These are phyloP conservation scores for Tenthredo notha DNA, from an alignment of 2,888 invertebrate genomes.

Conservation along the genomic window DNA sequence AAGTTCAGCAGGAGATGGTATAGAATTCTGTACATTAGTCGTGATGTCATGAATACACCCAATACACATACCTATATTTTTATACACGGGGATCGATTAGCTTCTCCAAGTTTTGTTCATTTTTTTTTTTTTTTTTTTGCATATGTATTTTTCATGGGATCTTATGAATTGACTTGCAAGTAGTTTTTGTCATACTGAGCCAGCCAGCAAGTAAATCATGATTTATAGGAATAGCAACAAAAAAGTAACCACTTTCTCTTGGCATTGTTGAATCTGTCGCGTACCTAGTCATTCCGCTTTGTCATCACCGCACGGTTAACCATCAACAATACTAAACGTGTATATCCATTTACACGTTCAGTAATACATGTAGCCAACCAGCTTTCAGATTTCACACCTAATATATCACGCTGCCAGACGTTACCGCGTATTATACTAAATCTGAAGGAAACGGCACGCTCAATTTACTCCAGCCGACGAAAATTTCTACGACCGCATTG, in stretches of 20 bases:
- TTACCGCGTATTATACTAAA: slow-evolving; percentile 13
- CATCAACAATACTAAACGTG: slow-evolving; percentile 39
- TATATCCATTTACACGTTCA: slow-evolving; percentile 10
- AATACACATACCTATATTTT: too few species aligned
- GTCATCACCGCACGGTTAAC: slow-evolving; percentile 45
- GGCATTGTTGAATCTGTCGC: slow-evolving; percentile 33
- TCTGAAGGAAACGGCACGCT: slow-evolving; percentile 9
- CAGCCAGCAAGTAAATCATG: background rate
- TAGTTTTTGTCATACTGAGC: background rate
- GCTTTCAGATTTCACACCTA: slow-evolving; percentile 45
- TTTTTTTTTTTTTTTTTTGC: background rate
- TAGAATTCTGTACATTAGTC: background rate
- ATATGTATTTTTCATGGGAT: background rate
- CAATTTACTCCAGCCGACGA: background rate
- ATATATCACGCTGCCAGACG: slow-evolving; percentile 23
- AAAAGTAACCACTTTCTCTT: background rate
- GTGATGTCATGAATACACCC: background rate
- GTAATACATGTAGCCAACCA: slow-evolving; percentile 13
- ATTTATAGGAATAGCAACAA: background rate
- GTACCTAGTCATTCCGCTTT: slow-evolving; percentile 20
- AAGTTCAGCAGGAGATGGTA: background rate
- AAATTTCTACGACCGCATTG: background rate
- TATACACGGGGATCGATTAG: background rate
- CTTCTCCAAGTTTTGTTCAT: background rate
- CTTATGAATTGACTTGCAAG: background rate